A percentile compares a stretch with the other conserved stretches of the same genome.
Evolutionary conservation across 2,797 vertebrate genomes (phyloP).

Genomic region (Crax fasciolata): DNA sequence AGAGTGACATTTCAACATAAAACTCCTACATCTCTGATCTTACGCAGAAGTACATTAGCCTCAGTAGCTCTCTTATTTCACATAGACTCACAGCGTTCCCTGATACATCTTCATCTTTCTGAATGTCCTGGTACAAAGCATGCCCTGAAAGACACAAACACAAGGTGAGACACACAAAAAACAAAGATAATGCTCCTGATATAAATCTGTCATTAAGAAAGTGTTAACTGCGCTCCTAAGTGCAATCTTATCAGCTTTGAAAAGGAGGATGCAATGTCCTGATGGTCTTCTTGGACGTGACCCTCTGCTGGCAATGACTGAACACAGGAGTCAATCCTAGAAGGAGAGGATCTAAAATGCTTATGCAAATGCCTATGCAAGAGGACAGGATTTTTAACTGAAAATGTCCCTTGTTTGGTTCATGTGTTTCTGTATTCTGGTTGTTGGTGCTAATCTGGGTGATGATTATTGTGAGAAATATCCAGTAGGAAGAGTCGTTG

Average conservation of each 20-base stretch:
- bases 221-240: neutral
- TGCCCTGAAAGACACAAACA: neutral
- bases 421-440: fast-evolving
- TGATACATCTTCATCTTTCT: neutral
- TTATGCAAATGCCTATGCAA: neutral
- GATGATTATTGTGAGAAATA: neutral
- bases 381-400: neutral
- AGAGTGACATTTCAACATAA: too few species aligned
- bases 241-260: neutral
- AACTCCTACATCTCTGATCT: neutral
- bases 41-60: neutral
- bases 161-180: neutral
- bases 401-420: neutral
- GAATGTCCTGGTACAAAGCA: neutral
- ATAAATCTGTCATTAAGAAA: neutral
- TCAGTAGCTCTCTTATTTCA: neutral
- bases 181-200: neutral
- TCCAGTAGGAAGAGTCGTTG: neutral
- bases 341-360: neutral
- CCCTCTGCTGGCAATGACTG: neutral
- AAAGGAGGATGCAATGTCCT: neutral
- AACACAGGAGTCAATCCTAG: neutral
- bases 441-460: neutral
- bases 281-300: neutral
- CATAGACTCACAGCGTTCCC: neutral